Conservation (phyloP, 2,113 vertebrate genomes). For the Varanus salvator region DNA sequence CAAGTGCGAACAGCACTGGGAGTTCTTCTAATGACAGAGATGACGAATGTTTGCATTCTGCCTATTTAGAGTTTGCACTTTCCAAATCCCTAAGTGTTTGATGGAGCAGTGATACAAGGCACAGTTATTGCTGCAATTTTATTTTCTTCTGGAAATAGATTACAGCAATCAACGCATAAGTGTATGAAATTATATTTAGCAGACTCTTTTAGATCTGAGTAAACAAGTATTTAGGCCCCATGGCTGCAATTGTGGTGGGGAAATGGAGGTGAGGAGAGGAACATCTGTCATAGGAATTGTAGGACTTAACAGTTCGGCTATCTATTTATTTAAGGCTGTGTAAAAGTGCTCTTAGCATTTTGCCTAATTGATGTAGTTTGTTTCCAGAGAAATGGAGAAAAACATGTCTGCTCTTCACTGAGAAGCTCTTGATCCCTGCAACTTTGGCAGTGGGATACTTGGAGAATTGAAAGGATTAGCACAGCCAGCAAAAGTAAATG, state of each 20-base stretch:
- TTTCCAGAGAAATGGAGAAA: neutral
- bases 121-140: neutral
- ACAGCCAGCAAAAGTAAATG: neutral
- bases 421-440: neutral
- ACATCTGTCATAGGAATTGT: neutral
- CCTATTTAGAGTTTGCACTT: slow-evolving; percentile 3
- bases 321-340: neutral
- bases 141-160: neutral
- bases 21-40: slow-evolving; percentile 18
- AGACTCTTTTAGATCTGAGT: neutral
- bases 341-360: neutral
- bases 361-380: neutral
- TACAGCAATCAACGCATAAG: slow-evolving; percentile 11
- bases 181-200: neutral
- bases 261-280: neutral
- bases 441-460: too few relatives aligned
- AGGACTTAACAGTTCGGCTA: neutral
- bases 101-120: slow-evolving; percentile 2
- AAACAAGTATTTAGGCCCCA: neutral
- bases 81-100: slow-evolving; percentile 11
- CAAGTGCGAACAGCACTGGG: slow-evolving; percentile 23
- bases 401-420: neutral
- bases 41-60: slow-evolving; percentile 18
- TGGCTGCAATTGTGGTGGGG: neutral
- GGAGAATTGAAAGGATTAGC: neutral